phyloP scores from a whole-genome alignment of 1,140 invertebrate species.

The Pygmarrhopalites habei region DNA sequence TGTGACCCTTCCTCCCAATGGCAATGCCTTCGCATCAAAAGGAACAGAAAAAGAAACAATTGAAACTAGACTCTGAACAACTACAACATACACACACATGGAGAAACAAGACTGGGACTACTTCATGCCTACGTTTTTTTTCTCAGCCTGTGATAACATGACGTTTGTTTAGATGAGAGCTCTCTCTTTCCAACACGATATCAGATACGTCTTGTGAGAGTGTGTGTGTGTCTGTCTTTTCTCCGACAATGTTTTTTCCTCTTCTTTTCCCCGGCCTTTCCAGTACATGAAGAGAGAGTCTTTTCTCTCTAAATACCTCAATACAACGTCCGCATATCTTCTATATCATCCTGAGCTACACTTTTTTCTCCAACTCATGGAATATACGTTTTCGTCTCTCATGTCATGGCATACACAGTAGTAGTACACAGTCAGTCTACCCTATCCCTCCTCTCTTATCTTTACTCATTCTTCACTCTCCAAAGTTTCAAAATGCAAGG shows the following conservation, averaged over 20 bases:
- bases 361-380: no score
- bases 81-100: background rate
- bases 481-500: no score
- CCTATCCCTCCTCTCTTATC: background rate
- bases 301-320: no score
- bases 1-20: constrained; percentile 7
- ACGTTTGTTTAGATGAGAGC: constrained; percentile 27
- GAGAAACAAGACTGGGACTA: no score
- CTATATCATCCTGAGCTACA: no score
- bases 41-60: constrained; percentile 3
- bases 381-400: no score
- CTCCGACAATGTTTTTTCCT: background rate
- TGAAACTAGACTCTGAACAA: background rate
- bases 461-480: constrained; percentile 1
- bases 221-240: no score
- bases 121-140: background rate
- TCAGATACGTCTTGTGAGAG: constrained; percentile 13
- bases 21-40: background rate
- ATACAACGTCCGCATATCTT: no score
- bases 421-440: no score
- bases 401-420: no score
- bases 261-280: background rate
- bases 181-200: constrained; percentile 20
- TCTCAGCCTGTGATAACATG: constrained; percentile 19
- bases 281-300: no score